Conservation (phyloP, 2,113 vertebrate genomes). For the Brachyhypopomus occidentalis region DNA sequence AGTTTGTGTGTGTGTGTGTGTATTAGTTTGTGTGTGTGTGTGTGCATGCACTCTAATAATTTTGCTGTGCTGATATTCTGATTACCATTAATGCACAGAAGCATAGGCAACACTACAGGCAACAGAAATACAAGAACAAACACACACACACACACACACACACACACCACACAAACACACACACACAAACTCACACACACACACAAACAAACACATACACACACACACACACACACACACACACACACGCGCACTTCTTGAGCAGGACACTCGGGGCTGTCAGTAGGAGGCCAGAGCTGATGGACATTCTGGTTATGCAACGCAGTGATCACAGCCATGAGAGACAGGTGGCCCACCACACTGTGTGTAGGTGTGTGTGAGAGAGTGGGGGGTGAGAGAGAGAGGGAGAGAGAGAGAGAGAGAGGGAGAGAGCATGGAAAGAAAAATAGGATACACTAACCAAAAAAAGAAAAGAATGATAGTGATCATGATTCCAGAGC, state of each 20-base stretch:
- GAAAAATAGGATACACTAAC: constrained; percentile 8
- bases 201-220: constrained; percentile 2
- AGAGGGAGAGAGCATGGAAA: constrained; percentile 33
- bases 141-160: constrained; percentile 9
- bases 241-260: constrained; percentile 31
- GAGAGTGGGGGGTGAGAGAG: constrained; percentile 38
- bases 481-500: background rate
- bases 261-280: constrained; percentile 39
- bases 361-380: constrained; percentile 61
- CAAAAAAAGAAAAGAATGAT: constrained; percentile 20
- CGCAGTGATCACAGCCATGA: constrained; percentile 56
- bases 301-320: constrained; percentile 63
- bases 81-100: constrained; percentile 29
- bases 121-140: constrained; percentile 11
- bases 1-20: constrained; percentile 54
- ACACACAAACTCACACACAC: background rate
- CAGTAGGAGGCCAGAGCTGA: constrained; percentile 57
- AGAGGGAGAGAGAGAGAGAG: constrained; percentile 30
- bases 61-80: constrained; percentile 3
- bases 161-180: background rate
- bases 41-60: background rate
- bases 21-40: background rate
- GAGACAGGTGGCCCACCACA: constrained; percentile 66
- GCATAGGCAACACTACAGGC: constrained; percentile 3
- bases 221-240: constrained; percentile 14